phyloP scores from a whole-genome alignment of 1,140 invertebrate species.

The Drosophila micromelanica region DNA sequence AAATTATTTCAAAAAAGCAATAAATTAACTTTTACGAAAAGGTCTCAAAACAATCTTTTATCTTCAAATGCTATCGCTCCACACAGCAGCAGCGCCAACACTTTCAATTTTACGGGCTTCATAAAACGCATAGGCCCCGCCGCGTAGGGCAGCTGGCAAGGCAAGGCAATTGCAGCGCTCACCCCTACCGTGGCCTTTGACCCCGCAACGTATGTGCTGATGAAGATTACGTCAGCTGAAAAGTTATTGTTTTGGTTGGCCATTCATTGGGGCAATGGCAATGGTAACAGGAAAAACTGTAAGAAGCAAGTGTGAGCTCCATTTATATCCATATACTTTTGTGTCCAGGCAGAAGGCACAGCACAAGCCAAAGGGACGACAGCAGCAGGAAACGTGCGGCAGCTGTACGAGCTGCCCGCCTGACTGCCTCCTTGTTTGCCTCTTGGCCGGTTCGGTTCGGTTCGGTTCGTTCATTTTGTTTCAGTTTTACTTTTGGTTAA shows the following conservation, averaged over 20 bases:
- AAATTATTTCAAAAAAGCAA: background rate
- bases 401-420: constrained; percentile 53
- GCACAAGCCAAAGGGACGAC: constrained; percentile 35
- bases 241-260: constrained; percentile 76
- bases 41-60: constrained; percentile 12
- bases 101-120: constrained; percentile 14
- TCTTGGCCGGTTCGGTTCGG: background rate
- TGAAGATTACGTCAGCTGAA: constrained; percentile 82
- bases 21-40: constrained; percentile 5
- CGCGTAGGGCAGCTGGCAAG: background rate
- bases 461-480: constrained; percentile 36
- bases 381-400: constrained; percentile 69
- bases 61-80: constrained; percentile 5
- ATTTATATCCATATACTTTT: constrained; percentile 76
- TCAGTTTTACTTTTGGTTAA: constrained; percentile 36
- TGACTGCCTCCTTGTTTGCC: background rate
- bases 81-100: background rate
- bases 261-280: constrained; percentile 45
- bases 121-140: background rate
- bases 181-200: background rate
- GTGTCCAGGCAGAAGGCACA: constrained; percentile 33
- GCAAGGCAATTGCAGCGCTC: background rate
- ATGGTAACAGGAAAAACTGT: background rate
- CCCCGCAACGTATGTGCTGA: constrained; percentile 51
- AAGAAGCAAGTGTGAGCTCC: constrained; percentile 45